Evolutionary conservation across 1,140 invertebrate genomes (phyloP), one percentile per base, ranked within the genome.

Genomic region (Drosophila tani): DNA sequence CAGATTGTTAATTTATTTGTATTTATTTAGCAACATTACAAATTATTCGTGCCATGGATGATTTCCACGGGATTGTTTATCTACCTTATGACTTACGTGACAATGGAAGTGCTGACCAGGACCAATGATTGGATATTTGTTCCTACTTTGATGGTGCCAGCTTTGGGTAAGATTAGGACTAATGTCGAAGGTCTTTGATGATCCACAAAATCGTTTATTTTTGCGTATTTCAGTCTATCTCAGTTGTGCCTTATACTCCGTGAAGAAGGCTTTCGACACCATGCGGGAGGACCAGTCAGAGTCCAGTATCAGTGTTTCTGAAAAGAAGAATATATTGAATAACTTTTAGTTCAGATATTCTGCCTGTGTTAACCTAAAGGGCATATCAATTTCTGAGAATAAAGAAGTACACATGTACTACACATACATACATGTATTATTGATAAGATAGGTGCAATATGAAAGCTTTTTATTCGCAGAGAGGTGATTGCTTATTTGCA

Each of bases 11-110:
- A 29, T 3, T 15, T 50, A 14, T 5, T 9, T 49, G 7, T 8
- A n/a, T 15, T 38, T 21, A 21, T 40, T 21, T 56, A 40, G 53
- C 14, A 24, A 40, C 40, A 56, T 24, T 40, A 24, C 53, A 40
- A 56, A 56, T 56, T 40, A n/a, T 40, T 40, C 38, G 35, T 56
- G 35, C 53, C 53, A 21, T 56, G 35, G 53, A 56, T 56, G 53
- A 24, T 56, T 24, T 56, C 53, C 5, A 40, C 53, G 14, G 53
- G 2, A 56, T 56, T 56, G 53, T 40, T 56, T 40, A 56, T 56
- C 53, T 56, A 56, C 32, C 14, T 24, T 19, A 11, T 40, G 53
- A 21, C 14, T 21, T 56, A 38, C 53, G 2, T 9, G 19, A n/a
- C 19, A 2, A 56, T 56, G 1, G 4, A 1, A 40, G 0, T 40